Conservation (phyloP, 2,888 invertebrate genomes). For the Marronus borbonicus region DNA sequence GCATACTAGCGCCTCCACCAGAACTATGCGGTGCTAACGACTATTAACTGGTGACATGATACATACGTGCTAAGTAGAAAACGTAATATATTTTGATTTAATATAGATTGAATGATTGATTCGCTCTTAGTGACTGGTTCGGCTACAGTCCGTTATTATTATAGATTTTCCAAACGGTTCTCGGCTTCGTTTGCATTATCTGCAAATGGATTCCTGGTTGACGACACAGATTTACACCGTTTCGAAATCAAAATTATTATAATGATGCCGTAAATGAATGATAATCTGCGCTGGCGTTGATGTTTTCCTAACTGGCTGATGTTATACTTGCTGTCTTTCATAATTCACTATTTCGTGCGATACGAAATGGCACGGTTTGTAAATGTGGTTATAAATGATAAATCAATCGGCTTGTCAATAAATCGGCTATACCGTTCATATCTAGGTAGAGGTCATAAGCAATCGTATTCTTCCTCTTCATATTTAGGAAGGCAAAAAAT, state of each 20-base stretch:
- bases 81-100: conserved; percentile 58
- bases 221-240: conserved; percentile 18
- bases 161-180: conserved; percentile 53
- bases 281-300: conserved; percentile 46
- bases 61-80: conserved; percentile 56
- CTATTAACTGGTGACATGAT: conserved; percentile 24
- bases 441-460: not conserved
- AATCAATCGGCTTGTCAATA: conserved; percentile 29
- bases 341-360: conserved; percentile 10
- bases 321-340: conserved; percentile 25
- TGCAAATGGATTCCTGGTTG: conserved; percentile 56
- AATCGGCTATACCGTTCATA: conserved; percentile 3
- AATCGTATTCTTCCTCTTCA: no score
- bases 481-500: no score
- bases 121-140: conserved; percentile 7
- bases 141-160: conserved; percentile 55
- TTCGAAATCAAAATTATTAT: conserved; percentile 58
- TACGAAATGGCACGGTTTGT: not conserved
- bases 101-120: conserved; percentile 57
- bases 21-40: conserved; percentile 3
- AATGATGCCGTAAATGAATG: conserved; percentile 57
- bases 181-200: not conserved
- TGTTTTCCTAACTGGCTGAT: conserved; percentile 24
- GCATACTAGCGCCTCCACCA: conserved; percentile 1
- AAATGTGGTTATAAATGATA: conserved; percentile 5